Evolutionary conservation across 2,113 vertebrate genomes (phyloP), one percentile per base, ranked within the genome.

Genomic region (Bubo blakistoni): DNA sequence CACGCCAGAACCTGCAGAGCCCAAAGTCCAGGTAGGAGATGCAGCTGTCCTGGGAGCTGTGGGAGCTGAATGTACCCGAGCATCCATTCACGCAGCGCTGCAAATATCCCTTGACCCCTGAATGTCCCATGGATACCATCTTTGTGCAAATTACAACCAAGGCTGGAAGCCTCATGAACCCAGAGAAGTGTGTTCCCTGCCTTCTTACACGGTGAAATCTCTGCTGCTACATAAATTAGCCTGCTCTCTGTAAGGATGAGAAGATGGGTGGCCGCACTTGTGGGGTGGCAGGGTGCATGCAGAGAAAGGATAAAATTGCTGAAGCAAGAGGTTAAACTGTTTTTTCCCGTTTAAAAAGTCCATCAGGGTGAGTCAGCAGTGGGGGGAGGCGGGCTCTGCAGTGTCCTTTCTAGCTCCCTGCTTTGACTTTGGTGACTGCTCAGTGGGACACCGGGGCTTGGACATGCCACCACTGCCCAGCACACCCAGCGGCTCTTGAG

Each of bases 1-100:
- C 98, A 26, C 98, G 99, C 36, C 98, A 99, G 94, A 99, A 99
- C 95, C 98, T 99, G 42, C 99, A 99, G 97, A 99, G 98, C 91
- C 95, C 98, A 13, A 99, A 99, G 95, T 99, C 99, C 92, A 99
- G 99, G 99, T 99, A 98, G 94, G 98, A 87, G 14, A 4, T 2
- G 21, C 19, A 0, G 17, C 70, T 17, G 8, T 13, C 8, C 82
- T 2, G 0, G 36, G 38, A 69, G 70, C 19, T 58, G 52, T 5
- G 46, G 46, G 46, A 46, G 44, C 44, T 18, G 44, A 47, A 47
- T 21, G 42, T 46, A 24, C 34, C 42, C 55, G 14, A n/a, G 29
- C 29, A 6, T 36, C 54, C 7, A 0, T 11, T 5, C 72, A 18
- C 6, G 1, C 24, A 8, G 18, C 5, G 46, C 54, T n/a, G 14